Evolutionary conservation across 2,888 invertebrate genomes (phyloP).

Genomic region (Orthosia cruda): DNA sequence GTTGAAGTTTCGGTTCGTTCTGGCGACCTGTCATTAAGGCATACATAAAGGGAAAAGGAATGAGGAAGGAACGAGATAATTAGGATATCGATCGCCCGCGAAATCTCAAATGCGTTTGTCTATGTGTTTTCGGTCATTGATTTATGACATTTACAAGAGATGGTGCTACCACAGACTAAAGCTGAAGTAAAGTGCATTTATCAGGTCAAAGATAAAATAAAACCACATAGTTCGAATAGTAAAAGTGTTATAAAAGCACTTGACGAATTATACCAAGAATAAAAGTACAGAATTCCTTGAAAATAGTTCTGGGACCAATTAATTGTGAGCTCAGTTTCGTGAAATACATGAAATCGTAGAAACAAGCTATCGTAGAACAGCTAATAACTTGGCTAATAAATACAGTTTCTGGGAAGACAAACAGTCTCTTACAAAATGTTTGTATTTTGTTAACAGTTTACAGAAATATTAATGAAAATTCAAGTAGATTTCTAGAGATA

Average conservation of each 20-base stretch:
- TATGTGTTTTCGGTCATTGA: no score
- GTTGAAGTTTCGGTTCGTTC: no score
- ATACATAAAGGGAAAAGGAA: no score
- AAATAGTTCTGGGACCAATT: constrained; percentile 36
- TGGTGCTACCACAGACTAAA: no score
- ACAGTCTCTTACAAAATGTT: constrained; percentile 42
- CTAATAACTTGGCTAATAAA: constrained; percentile 52
- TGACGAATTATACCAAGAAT: constrained; percentile 24
- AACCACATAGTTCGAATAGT: constrained; percentile 31
- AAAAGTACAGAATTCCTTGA: constrained; percentile 19
- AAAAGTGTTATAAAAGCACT: constrained; percentile 23
- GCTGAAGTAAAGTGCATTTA: constrained; percentile 8
- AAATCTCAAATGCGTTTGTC: no score
- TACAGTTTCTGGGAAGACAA: constrained; percentile 39
- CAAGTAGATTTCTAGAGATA: background rate
- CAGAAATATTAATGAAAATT: background rate
- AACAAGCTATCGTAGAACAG: no score
- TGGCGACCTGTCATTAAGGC: no score
- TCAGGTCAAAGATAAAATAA: constrained; percentile 9
- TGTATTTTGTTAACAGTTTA: background rate
- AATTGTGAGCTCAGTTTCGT: constrained; percentile 27
- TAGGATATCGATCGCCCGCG: no score
- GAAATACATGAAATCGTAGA: constrained; percentile 24
- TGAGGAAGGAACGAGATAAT: no score
- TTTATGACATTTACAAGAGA: no score